Conservation (phyloP, 2,113 vertebrate genomes). For the Cnemophilus loriae region DNA sequence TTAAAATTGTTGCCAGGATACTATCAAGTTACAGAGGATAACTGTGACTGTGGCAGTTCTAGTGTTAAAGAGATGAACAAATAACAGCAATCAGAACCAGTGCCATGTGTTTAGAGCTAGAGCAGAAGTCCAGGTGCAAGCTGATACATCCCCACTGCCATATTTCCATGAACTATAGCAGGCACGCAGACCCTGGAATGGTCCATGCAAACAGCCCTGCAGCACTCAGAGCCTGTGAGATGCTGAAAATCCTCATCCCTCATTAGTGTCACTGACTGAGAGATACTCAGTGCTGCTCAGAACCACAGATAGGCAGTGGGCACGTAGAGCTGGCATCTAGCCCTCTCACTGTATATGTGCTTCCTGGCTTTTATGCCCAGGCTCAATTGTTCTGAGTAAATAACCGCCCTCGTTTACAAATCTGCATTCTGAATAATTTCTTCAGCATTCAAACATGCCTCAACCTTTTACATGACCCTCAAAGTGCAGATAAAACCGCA, state of each 20-base stretch:
- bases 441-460: neutral
- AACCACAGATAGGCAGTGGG: neutral
- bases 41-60: neutral
- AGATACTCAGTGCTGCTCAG: neutral
- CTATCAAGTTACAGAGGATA: neutral
- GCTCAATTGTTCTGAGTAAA: slow-evolving; percentile 45
- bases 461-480: slow-evolving; percentile 33
- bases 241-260: neutral
- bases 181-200: neutral
- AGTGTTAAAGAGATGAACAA: neutral
- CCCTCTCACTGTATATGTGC: neutral
- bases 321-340: neutral
- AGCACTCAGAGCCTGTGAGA: neutral
- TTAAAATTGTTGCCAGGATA: slow-evolving; percentile 37
- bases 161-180: neutral
- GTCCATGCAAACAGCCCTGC: neutral
- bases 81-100: neutral
- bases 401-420: neutral
- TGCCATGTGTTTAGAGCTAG: neutral
- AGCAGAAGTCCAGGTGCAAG: neutral
- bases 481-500: neutral
- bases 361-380: slow-evolving; percentile 23
- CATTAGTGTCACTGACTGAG: neutral
- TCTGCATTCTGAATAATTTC: slow-evolving; percentile 57
- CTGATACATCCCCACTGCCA: neutral